Evolutionary conservation across 2,888 invertebrate genomes (phyloP).

Genomic region (Dinocampus coccinellae): DNA sequence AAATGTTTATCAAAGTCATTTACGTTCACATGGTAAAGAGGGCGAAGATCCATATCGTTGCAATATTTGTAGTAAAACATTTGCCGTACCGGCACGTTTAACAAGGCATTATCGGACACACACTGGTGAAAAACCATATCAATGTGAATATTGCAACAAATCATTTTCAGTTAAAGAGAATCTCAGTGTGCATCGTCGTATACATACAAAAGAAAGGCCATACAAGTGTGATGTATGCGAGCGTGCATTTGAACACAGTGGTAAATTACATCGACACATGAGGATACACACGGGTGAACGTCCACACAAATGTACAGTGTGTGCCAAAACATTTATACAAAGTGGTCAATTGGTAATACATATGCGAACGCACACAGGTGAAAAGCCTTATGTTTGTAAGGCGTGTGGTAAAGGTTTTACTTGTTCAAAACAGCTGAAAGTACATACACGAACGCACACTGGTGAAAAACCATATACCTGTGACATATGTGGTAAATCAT

Average conservation of each 20-base stretch:
- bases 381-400: slow-evolving; percentile 85
- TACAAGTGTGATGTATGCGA: slow-evolving; percentile 91
- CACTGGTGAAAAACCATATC: slow-evolving; percentile 91
- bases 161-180: slow-evolving; percentile 94
- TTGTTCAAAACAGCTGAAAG: slow-evolving; percentile 91
- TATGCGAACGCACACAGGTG: slow-evolving; percentile 89
- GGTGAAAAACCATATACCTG: slow-evolving; percentile 93
- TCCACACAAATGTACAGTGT: slow-evolving; percentile 89
- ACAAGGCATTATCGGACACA: slow-evolving; percentile 90
- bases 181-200: slow-evolving; percentile 87
- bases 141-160: slow-evolving; percentile 93
- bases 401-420: slow-evolving; percentile 92
- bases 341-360: slow-evolving; percentile 93
- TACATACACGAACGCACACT: slow-evolving; percentile 91
- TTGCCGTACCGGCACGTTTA: slow-evolving; percentile 89
- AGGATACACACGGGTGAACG: slow-evolving; percentile 92
- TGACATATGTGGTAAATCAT: slow-evolving; percentile 90
- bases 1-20: slow-evolving; percentile 80
- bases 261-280: slow-evolving; percentile 91
- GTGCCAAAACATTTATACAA: slow-evolving; percentile 91
- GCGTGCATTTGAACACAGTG: slow-evolving; percentile 91
- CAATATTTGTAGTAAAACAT: slow-evolving; percentile 91
- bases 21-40: slow-evolving; percentile 76
- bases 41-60: slow-evolving; percentile 85
- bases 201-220: slow-evolving; percentile 92